Evolutionary conservation across 2,888 invertebrate species (phyloP).

Genomic region (Nomada ruficornis): DNA sequence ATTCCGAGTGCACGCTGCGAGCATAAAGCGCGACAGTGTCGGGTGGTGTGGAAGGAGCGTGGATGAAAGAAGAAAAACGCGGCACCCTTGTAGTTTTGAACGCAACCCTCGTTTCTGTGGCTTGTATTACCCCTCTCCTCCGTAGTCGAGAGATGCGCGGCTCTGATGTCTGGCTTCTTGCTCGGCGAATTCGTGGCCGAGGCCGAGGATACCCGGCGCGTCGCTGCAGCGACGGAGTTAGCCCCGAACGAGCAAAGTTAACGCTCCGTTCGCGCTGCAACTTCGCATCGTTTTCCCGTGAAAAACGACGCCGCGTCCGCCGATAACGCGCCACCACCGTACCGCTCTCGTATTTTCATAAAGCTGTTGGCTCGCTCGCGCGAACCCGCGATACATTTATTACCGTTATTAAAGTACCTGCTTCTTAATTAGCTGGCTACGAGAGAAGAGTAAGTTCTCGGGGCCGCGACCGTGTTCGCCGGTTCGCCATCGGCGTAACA

Average conservation of each 20-base stretch:
- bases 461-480: background rate
- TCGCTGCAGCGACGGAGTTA: background rate
- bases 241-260: slow-evolving; percentile 11
- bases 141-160: slow-evolving; percentile 73
- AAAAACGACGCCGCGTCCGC: slow-evolving; percentile 40
- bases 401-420: slow-evolving; percentile 60
- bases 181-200: background rate
- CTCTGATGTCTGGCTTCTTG: slow-evolving; percentile 74
- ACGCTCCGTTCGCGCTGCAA: slow-evolving; percentile 25
- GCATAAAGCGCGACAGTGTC: slow-evolving; percentile 16
- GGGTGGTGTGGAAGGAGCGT: background rate
- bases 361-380: slow-evolving; percentile 30
- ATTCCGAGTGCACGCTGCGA: slow-evolving; percentile 33
- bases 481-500: too few relatives aligned
- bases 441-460: slow-evolving; percentile 18
- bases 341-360: slow-evolving; percentile 60
- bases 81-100: slow-evolving; percentile 40
- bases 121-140: slow-evolving; percentile 38
- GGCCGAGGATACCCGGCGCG: background rate
- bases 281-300: slow-evolving; percentile 22
- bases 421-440: slow-evolving; percentile 61
- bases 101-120: slow-evolving; percentile 47
- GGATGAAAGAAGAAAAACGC: slow-evolving; percentile 25
- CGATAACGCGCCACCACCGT: slow-evolving; percentile 25
- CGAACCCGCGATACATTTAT: slow-evolving; percentile 54